Percentiles rank a stretch among this genome's conserved stretches.
These are phyloP conservation scores for Charanyca ferruginea DNA, from an alignment of 2,888 invertebrate species.

Conservation along the genomic window DNA sequence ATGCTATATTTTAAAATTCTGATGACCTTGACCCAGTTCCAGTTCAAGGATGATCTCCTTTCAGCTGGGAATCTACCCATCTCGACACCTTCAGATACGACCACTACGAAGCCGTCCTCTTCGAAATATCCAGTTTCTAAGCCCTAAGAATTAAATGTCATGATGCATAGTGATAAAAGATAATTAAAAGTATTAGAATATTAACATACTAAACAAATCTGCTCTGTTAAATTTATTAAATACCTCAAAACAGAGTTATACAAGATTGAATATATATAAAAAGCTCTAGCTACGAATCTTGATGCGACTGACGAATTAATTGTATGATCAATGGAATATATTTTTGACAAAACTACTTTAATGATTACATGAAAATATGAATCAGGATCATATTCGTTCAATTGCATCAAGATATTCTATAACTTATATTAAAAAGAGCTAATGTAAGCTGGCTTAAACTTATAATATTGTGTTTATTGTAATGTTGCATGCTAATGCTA, in stretches of 20 bases:
- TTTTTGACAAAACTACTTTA: not conserved
- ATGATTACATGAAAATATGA: not conserved
- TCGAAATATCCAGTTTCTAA: conserved; percentile 92
- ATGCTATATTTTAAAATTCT: conserved; percentile 80
- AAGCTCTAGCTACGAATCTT: conserved; percentile 38
- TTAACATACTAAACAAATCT: conserved; percentile 40
- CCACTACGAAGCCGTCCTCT: conserved; percentile 91
- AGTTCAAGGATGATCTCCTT: conserved; percentile 92
- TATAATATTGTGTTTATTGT: conserved; percentile 14
- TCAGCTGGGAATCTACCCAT: conserved; percentile 92
- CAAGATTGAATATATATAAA: conserved; percentile 13
- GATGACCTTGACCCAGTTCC: conserved; percentile 94
- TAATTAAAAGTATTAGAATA: conserved; percentile 54
- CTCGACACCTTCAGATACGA: conserved; percentile 92
- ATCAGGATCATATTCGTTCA: not conserved
- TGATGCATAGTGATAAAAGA: conserved; percentile 75
- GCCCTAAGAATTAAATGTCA: conserved; percentile 86
- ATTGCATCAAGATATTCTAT: conserved; percentile 29
- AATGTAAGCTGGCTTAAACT: conserved; percentile 42
- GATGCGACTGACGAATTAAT: conserved; percentile 22
- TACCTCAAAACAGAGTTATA: conserved; percentile 47
- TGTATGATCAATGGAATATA: not conserved
- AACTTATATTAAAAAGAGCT: conserved; percentile 31
- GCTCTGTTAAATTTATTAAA: conserved; percentile 48
- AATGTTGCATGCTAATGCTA: conserved; percentile 57